Evolutionary conservation across 2,888 invertebrate genomes (phyloP).

Genomic region (Pimpla rufipes): DNA sequence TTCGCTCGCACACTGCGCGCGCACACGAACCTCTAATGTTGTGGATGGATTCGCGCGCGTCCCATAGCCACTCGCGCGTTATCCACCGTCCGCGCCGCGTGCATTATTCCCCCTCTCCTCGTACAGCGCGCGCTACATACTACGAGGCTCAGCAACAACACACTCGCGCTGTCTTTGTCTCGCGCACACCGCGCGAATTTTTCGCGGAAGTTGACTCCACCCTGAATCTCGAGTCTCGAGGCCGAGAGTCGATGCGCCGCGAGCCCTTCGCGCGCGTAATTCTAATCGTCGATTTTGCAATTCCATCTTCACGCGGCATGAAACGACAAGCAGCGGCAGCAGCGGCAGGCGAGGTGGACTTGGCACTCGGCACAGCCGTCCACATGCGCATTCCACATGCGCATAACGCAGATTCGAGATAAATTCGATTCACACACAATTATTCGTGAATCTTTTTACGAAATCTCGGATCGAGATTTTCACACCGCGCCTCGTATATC

Average conservation of each 20-base stretch:
- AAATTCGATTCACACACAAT: neutral
- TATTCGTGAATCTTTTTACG: conserved; percentile 12
- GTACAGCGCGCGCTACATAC: neutral
- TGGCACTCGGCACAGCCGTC: neutral
- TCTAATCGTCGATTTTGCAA: conserved; percentile 43
- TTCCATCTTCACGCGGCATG: conserved; percentile 27
- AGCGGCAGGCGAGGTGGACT: neutral
- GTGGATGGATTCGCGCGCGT: conserved; percentile 26
- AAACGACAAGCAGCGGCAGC: neutral
- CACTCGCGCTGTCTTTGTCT: conserved; percentile 8
- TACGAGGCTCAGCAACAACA: neutral
- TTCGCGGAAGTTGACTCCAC: neutral
- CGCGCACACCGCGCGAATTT: neutral
- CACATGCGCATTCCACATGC: neutral
- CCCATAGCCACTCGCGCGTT: conserved; percentile 24
- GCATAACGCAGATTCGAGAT: neutral
- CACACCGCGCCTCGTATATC: neutral
- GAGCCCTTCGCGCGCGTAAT: conserved; percentile 8
- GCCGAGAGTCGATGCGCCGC: neutral
- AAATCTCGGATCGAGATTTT: neutral
- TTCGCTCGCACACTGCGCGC: neutral
- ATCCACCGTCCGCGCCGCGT: conserved; percentile 5
- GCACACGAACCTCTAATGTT: conserved; percentile 26
- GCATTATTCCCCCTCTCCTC: neutral
- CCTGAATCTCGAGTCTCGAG: conserved; percentile 2